These are phyloP conservation scores for Triplophysa dalaica DNA, from an alignment of 2,113 vertebrate species.

Conservation along the genomic window DNA sequence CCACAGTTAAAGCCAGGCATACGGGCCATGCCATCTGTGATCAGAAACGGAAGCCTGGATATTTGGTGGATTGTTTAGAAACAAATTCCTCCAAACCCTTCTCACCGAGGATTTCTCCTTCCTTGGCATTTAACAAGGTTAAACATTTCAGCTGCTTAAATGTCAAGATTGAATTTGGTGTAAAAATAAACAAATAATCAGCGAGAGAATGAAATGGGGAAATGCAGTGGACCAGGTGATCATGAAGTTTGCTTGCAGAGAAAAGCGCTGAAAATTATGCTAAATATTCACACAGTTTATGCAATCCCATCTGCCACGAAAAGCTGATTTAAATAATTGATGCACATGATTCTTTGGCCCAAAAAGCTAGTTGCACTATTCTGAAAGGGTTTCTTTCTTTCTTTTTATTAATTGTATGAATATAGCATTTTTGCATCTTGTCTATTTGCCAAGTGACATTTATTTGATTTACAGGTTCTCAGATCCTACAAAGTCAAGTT, in stretches of 20 bases:
- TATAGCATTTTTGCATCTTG: neutral
- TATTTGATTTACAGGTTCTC: neutral
- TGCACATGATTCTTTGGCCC: neutral
- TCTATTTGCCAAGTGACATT: neutral
- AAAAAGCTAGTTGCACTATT: neutral
- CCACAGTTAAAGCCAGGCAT: slow-evolving; percentile 39
- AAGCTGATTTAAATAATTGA: too few species aligned
- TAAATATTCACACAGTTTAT: neutral
- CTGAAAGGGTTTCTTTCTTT: neutral
- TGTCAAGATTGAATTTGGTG: neutral
- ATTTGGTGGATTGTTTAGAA: slow-evolving; percentile 4
- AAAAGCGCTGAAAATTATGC: neutral
- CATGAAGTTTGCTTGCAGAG: neutral
- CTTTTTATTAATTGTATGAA: neutral
- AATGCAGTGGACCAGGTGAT: neutral
- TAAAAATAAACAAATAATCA: neutral
- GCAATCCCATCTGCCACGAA: neutral
- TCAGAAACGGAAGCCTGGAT: neutral
- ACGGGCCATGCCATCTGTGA: slow-evolving; percentile 43
- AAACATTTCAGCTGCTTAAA: neutral
- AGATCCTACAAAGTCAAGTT: neutral
- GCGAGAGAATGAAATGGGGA: neutral
- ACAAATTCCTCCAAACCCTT: slow-evolving; percentile 27
- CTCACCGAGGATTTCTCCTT: neutral
- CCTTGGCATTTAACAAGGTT: neutral